Base-by-base conservation (phyloP, 2,113 vertebrate genomes). In the Sialia sialis region DNA sequence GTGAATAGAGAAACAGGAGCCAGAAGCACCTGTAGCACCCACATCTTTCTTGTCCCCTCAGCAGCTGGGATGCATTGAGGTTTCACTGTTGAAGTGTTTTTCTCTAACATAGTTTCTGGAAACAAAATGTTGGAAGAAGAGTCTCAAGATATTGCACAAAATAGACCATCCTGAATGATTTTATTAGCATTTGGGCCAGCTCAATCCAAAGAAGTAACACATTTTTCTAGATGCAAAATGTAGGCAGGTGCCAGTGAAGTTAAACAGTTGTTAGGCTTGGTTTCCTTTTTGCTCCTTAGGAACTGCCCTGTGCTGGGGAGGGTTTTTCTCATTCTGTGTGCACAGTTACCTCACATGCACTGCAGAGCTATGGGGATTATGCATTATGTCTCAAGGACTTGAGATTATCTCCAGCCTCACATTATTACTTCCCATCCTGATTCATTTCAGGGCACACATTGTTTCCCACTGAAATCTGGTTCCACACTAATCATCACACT, bases 1-100 rank as follows among this genome's bases (percentile, higher is more conserved):
- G 8, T 25, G 56, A 78, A 20, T 6, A 49, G 59, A 73, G 17
- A 23, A 75, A 41, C 3, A 36, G 54, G 20, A 81, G 39, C 11
- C 66, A 85, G 67, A 49, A 73, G 51, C 22, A 79, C 34, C 32
- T 1, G 1, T 16, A 29, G 36, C 19, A 23, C 19, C 10, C 11
- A 11, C 4, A 7, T 21, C 22, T 34, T 29, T 67, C 54, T n/a
- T n/a, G 13, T 56, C 44, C 23, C 29, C 48, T n/a, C 69, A 52
- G 74, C 16, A 63, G 8, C 17, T 34, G 27, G 39, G 21, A 34
- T 75, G 22, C 13, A 19, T 2, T 0, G 0, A 1, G 19, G 1
- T 9, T 29, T 44, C 36, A 9, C 30, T 30, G 41, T 27, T 44
- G 11, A 75, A 76, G 16, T 43, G 23, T 19, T 43, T 48, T 72